Percentiles rank a stretch among this genome's conserved stretches.
Conservation (phyloP, 2,888 invertebrate genomes). For the Drosophila macrothrix region DNA sequence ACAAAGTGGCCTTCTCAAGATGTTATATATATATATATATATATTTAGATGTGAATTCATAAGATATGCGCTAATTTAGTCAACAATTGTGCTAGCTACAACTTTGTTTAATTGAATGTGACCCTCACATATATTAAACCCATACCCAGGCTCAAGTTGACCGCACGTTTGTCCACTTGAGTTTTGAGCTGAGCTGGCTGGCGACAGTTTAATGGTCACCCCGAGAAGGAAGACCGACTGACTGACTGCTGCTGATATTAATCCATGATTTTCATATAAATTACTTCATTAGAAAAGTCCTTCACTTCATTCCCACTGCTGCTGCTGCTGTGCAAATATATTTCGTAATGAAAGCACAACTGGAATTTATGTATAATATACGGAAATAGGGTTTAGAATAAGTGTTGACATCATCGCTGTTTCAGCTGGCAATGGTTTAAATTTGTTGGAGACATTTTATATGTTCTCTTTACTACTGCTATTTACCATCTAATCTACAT, state of each 20-base stretch:
- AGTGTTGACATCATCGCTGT: slow-evolving; percentile 56
- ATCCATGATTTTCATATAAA: slow-evolving; percentile 73
- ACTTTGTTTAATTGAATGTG: slow-evolving; percentile 35
- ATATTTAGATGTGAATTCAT: not conserved
- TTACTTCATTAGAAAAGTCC: slow-evolving; percentile 65
- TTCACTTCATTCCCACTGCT: slow-evolving; percentile 15
- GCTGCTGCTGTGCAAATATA: slow-evolving; percentile 44
- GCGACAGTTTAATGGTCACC: slow-evolving; percentile 58
- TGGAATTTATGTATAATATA: slow-evolving; percentile 38
- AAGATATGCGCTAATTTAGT: slow-evolving; percentile 25
- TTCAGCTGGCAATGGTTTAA: not conserved
- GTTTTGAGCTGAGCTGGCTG: slow-evolving; percentile 33
- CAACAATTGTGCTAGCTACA: not conserved
- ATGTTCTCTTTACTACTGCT: not conserved
- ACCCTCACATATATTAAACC: slow-evolving; percentile 6
- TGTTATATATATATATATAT: slow-evolving; percentile 2
- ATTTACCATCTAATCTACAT: not conserved
- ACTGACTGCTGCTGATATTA: slow-evolving; percentile 40
- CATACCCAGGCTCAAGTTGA: slow-evolving; percentile 4
- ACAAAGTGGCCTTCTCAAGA: slow-evolving; percentile 36
- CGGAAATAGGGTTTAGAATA: slow-evolving; percentile 26
- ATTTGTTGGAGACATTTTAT: not conserved
- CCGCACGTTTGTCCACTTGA: slow-evolving; percentile 40
- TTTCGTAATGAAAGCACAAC: slow-evolving; percentile 40
- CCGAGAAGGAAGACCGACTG: not conserved